Base-by-base conservation (phyloP, 2,113 vertebrate genomes). In the Lathamus discolor region DNA sequence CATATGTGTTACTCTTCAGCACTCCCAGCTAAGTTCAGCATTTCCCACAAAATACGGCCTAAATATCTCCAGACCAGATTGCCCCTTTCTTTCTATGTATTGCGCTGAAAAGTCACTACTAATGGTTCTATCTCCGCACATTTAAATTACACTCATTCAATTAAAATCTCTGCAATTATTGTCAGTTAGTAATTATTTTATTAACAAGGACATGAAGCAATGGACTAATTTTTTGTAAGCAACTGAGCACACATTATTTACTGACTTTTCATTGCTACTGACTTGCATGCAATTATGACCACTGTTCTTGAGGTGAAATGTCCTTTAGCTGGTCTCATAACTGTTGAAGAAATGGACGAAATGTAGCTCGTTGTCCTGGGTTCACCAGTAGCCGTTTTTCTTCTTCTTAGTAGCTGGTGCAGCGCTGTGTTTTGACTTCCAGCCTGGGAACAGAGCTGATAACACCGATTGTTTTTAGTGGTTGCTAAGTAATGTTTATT, bases 1-100 rank as follows among this genome's bases (percentile, higher is more conserved):
- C 5, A 16, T 0, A 48, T 5, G 25, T 0, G 0, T 7, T 46
- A 29, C 12, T 54, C 16, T 77, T 77, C 13, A 10, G 63, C 16
- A 10, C 28, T 46, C 9, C 39, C 22, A 17, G 10, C 8, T 19
- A 20, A 17, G 4, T 62, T 55, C 44, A 49, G 3, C 3, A 19
- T 79, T 87, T 89, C 14, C 33, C 44, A 39, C 6, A 68, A 68
- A 83, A 68, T 6, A 35, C 3, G 23, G 5, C 37, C n/a, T 70
- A 59, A 69, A 74, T 6, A 43, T 3, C 7, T 13, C 37, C 5
- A 35, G 33, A 67, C 10, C 5, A 76, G 52, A 68, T 5, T 14
- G 1, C 9, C 7, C 19, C 5, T 46, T 25, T 67, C 24, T 29
- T 70, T 54, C 41, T 4, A 12, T 7, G 5, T 6, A 37, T 31